These are phyloP conservation scores for Montipora foliosa DNA, from an alignment of 64 coral and sea anemone genomes.

Conservation along the genomic window DNA sequence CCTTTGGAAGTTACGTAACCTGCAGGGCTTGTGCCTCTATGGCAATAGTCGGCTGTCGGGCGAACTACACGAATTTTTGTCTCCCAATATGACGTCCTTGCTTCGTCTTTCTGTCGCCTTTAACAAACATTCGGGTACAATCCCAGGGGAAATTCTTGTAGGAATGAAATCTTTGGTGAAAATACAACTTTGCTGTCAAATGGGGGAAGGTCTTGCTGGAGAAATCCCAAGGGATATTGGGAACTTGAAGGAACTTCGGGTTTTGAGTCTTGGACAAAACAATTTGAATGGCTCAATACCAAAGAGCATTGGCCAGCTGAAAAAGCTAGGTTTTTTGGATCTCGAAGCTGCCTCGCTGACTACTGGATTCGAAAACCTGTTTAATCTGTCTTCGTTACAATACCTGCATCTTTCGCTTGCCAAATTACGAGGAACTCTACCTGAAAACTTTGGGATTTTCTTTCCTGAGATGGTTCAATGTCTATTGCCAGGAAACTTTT, in stretches of 20 bases:
- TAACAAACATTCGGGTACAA: slow-evolving; percentile 10
- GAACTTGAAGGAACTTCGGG: slow-evolving; percentile 70
- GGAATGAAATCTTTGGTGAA: slow-evolving; percentile 60
- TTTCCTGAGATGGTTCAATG: slow-evolving; percentile 65
- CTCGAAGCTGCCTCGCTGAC: slow-evolving; percentile 42
- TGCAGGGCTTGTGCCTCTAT: slow-evolving; percentile 64
- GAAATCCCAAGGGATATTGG: slow-evolving; percentile 76
- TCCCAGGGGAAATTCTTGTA: slow-evolving; percentile 55
- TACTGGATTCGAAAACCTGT: slow-evolving; percentile 44
- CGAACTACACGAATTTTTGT: slow-evolving; percentile 47
- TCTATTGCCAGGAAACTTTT: slow-evolving; percentile 57
- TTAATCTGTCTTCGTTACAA: slow-evolving; percentile 51
- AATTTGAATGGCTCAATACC: slow-evolving; percentile 67
- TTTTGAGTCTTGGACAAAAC: slow-evolving; percentile 78
- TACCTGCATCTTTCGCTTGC: slow-evolving; percentile 72
- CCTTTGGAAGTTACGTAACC: slow-evolving; percentile 81
- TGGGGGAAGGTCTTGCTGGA: slow-evolving; percentile 48
- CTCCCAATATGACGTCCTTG: slow-evolving; percentile 78
- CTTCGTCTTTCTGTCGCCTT: slow-evolving; percentile 45
- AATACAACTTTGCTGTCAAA: slow-evolving; percentile 83
- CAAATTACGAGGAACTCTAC: slow-evolving; percentile 55
- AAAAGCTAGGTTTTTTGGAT: slow-evolving; percentile 78
- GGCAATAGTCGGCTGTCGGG: slow-evolving; percentile 34
- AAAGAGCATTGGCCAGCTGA: slow-evolving; percentile 68
- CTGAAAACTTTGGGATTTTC: slow-evolving; percentile 69